phyloP scores from a whole-genome alignment of 2,113 vertebrate species.

The Ciconia stormi region DNA sequence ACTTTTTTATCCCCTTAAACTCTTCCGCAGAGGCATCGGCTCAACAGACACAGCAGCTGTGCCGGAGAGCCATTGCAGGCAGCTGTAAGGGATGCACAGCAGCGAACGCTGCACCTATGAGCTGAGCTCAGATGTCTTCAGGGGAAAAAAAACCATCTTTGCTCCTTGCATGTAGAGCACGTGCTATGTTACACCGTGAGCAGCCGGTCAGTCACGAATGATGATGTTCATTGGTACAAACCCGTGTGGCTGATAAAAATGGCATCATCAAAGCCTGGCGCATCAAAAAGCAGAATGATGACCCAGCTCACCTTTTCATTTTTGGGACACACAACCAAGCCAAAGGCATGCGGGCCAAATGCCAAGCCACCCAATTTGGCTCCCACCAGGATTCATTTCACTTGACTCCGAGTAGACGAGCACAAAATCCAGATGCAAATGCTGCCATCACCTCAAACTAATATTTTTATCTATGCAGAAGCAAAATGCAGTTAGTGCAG shows the following conservation, averaged over 20 bases:
- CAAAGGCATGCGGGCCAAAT: accelerated
- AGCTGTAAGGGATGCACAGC: background rate
- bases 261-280: background rate
- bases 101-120: background rate
- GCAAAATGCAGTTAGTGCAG: background rate
- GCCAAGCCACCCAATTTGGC: background rate
- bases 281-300: background rate
- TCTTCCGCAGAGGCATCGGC: accelerated
- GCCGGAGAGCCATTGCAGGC: background rate
- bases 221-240: accelerated
- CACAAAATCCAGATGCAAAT: background rate
- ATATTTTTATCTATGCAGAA: background rate
- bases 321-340: background rate
- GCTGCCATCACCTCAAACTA: background rate
- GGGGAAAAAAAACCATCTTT: accelerated
- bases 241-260: background rate
- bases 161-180: background rate
- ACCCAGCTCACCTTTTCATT: background rate
- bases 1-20: background rate
- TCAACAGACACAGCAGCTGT: background rate
- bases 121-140: background rate
- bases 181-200: accelerated
- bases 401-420: background rate
- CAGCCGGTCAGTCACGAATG: background rate
- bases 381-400: background rate